These are phyloP conservation scores for Cygnus buccinator DNA, from an alignment of 2,113 vertebrate species.

Conservation along the genomic window DNA sequence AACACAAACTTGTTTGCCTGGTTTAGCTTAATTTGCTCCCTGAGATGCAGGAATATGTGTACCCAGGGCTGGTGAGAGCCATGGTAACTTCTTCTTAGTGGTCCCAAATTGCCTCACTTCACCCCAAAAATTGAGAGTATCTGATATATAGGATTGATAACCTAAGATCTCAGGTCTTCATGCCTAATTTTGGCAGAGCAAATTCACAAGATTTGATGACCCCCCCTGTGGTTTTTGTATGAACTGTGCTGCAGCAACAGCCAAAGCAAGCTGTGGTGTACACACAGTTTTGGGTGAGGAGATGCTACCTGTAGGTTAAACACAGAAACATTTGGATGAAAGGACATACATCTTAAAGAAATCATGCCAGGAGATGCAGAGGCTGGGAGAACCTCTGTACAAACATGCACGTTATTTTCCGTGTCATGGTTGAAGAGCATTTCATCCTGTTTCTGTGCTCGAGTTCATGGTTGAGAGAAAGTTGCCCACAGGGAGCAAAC, in stretches of 20 bases:
- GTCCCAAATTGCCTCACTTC: not conserved
- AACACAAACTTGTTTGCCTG: not conserved
- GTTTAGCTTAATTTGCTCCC: not conserved
- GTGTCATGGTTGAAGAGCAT: not conserved
- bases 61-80: not conserved
- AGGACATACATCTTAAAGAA: not conserved
- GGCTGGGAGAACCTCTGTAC: fast-evolving
- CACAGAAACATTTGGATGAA: not conserved
- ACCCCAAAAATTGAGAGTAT: not conserved
- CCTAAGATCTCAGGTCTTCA: too few species aligned
- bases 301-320: not conserved
- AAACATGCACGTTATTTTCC: not conserved
- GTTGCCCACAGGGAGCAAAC: not conserved
- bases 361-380: not conserved
- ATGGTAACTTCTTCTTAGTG: not conserved
- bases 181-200: not conserved
- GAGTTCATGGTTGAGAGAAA: not conserved
- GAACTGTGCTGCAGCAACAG: not conserved
- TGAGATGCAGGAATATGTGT: not conserved
- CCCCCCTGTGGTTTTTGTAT: fast-evolving
- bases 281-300: fast-evolving
- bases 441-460: not conserved
- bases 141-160: not conserved
- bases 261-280: not conserved
- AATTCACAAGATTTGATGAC: not conserved